A percentile compares a stretch with the other conserved stretches of the same genome.
These are phyloP conservation scores for Oncorhynchus nerka DNA, from an alignment of 2,113 vertebrate genomes.

Conservation along the genomic window DNA sequence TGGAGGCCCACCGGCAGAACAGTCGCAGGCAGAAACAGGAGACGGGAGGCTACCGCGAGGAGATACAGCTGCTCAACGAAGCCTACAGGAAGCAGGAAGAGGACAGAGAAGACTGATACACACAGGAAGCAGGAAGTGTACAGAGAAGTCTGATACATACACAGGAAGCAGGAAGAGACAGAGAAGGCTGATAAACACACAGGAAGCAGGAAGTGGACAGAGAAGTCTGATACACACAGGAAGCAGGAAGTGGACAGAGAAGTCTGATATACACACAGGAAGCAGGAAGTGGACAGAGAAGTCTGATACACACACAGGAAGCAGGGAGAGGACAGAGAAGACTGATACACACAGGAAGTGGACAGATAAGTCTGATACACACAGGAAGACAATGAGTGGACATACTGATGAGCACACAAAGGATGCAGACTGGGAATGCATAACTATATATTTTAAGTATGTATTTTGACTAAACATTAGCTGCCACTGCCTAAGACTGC, in stretches of 20 bases:
- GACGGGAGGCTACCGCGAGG: slow-evolving; percentile 84
- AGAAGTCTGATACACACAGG: background rate
- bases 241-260: slow-evolving; percentile 63
- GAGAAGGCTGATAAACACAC: background rate
- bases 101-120: slow-evolving; percentile 45
- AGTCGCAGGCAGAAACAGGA: slow-evolving; percentile 82
- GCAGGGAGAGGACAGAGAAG: background rate
- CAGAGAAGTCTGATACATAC: background rate
- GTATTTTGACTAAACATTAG: too few relatives aligned
- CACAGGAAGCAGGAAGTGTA: background rate
- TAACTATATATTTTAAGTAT: too few relatives aligned
- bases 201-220: background rate
- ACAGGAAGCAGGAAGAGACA: background rate
- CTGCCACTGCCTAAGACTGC: background rate
- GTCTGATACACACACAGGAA: too few relatives aligned
- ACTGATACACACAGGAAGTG: background rate
- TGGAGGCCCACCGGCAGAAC: slow-evolving; percentile 92
- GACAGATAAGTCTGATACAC: background rate
- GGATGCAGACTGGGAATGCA: too few relatives aligned
- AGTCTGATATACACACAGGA: slow-evolving; percentile 18
- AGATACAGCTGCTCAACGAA: slow-evolving; percentile 92
- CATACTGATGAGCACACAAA: background rate
- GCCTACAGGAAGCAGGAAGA: slow-evolving; percentile 82
- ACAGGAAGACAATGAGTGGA: background rate
- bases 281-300: background rate